These are phyloP conservation scores for Telmatherina bonti DNA, from an alignment of 2,797 vertebrate genomes.

Conservation along the genomic window DNA sequence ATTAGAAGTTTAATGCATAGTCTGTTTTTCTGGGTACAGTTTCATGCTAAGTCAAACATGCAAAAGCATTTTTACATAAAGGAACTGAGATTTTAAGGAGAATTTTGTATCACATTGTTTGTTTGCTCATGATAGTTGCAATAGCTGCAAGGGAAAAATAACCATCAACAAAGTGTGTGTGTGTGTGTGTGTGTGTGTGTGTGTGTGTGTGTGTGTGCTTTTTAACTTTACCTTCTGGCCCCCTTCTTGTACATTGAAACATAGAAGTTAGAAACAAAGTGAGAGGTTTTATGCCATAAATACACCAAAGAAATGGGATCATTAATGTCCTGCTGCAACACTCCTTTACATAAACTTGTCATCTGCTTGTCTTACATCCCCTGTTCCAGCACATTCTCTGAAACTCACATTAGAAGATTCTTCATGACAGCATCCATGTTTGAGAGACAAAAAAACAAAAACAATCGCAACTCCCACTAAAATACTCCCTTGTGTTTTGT, in stretches of 20 bases:
- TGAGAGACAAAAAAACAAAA: constrained; percentile 22
- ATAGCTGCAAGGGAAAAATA: too few relatives aligned
- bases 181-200: too few relatives aligned
- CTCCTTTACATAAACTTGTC: not conserved
- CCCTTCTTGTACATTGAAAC: too few relatives aligned
- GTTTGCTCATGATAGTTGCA: not conserved
- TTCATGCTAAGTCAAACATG: too few relatives aligned
- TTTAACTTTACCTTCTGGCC: too few relatives aligned
- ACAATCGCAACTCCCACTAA: constrained; percentile 36
- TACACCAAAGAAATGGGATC: too few relatives aligned
- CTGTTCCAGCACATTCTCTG: constrained; percentile 12
- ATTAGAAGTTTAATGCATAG: too few relatives aligned
- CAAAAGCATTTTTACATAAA: too few relatives aligned
- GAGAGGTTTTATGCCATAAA: constrained; percentile 53
- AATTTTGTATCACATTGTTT: not conserved
- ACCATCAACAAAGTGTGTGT: too few relatives aligned
- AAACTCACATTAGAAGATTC: constrained; percentile 13
- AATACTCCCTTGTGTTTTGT: constrained; percentile 35
- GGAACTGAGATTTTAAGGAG: not conserved
- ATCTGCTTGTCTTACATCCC: constrained; percentile 23
- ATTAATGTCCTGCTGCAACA: constrained; percentile 25
- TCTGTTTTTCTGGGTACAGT: too few relatives aligned
- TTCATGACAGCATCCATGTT: constrained; percentile 17
- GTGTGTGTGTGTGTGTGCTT: too few relatives aligned
- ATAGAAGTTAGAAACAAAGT: constrained; percentile 25